These are phyloP conservation scores for Microctonus brassicae DNA, from an alignment of 2,888 invertebrate species.

Conservation along the genomic window DNA sequence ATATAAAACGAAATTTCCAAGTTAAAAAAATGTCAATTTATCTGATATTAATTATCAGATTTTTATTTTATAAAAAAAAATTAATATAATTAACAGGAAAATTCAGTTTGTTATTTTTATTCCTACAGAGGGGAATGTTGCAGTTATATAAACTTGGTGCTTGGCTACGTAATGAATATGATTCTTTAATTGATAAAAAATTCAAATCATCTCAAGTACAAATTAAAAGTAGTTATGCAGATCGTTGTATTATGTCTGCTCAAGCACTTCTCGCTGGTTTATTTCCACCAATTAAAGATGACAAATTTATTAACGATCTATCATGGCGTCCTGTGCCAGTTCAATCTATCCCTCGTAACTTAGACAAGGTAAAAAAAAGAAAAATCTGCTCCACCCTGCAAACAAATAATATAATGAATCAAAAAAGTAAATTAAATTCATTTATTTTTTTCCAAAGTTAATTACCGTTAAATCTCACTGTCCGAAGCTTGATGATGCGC, in stretches of 20 bases:
- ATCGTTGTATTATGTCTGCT: conserved; percentile 90
- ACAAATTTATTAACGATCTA: conserved; percentile 72
- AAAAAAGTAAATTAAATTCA: neutral
- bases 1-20: too few species aligned
- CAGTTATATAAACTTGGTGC: conserved; percentile 83
- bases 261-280: conserved; percentile 84
- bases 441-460: conserved; percentile 59
- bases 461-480: conserved; percentile 73
- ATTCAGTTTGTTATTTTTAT: conserved; percentile 2
- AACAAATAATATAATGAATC: too few species aligned
- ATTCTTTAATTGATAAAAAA: conserved; percentile 74
- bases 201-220: conserved; percentile 49
- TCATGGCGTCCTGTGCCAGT: conserved; percentile 92
- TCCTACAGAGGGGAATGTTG: conserved; percentile 78
- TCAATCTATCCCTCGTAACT: conserved; percentile 78
- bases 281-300: conserved; percentile 76
- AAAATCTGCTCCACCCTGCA: too few species aligned
- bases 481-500: conserved; percentile 71
- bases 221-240: conserved; percentile 82
- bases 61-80: too few species aligned
- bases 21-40: too few species aligned
- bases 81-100: neutral
- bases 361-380: conserved; percentile 78
- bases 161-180: conserved; percentile 80
- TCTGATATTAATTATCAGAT: too few species aligned